These are phyloP conservation scores for Porites lutea DNA, from an alignment of 64 coral and sea anemone species.

Conservation along the genomic window DNA sequence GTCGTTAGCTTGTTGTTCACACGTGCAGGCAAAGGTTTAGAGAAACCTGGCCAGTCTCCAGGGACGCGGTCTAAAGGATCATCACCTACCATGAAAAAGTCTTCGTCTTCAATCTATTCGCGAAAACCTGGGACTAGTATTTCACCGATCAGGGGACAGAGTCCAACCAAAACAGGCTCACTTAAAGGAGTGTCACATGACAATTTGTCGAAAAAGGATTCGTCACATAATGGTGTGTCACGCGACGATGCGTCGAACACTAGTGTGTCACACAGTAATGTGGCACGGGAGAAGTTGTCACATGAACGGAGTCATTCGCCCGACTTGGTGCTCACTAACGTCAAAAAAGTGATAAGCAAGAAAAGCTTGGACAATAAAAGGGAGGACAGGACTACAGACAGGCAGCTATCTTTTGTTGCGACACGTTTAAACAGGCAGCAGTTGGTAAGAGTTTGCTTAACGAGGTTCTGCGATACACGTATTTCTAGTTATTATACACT, in stretches of 20 bases:
- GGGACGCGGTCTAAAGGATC: background rate
- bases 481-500: too few species aligned
- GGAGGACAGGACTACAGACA: background rate
- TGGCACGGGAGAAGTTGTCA: background rate
- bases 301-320: background rate
- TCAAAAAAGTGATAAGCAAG: background rate
- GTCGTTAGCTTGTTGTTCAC: conserved; percentile 70
- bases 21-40: background rate
- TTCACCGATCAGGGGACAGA: background rate
- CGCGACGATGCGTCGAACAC: background rate
- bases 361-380: background rate
- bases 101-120: conserved; percentile 14
- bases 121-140: background rate
- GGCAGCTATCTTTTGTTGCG: conserved; percentile 70
- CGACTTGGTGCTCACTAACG: background rate
- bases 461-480: background rate
- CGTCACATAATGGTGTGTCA: background rate
- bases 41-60: background rate
- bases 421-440: conserved; percentile 65
- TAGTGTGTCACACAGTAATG: background rate
- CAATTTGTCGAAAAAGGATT: background rate
- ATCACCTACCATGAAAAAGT: background rate
- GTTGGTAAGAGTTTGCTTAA: conserved; percentile 43
- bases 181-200: background rate
- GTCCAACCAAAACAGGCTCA: background rate